Evolutionary conservation across 2,113 vertebrate genomes (phyloP).

Genomic region (Lagopus leucura): DNA sequence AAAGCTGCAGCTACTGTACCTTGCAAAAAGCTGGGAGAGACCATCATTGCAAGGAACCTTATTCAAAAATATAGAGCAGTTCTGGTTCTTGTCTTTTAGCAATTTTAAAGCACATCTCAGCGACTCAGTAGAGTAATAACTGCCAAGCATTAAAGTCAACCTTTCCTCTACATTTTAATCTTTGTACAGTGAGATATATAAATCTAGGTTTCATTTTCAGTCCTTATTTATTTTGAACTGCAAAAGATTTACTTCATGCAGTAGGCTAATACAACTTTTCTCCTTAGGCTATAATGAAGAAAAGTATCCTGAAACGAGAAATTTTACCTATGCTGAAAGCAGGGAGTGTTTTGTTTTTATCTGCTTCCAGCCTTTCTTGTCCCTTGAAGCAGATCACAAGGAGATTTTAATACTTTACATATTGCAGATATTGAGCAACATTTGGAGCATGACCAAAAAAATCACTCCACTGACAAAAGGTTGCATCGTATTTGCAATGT

Average conservation of each 20-base stretch:
- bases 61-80: constrained; percentile 7
- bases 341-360: constrained; percentile 39
- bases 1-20: constrained; percentile 73
- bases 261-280: not conserved
- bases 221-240: constrained; percentile 3
- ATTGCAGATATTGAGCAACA: constrained; percentile 11
- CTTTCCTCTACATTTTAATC: not conserved
- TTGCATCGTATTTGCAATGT: not conserved
- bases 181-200: not conserved
- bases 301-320: not conserved
- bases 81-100: not conserved
- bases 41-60: constrained; percentile 14
- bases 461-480: not conserved
- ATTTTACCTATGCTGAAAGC: constrained; percentile 28
- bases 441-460: constrained; percentile 45
- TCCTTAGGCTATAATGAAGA: not conserved
- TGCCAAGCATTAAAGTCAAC: not conserved
- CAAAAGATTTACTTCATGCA: not conserved
- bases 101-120: not conserved
- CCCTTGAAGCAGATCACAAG: constrained; percentile 29
- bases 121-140: not conserved
- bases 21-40: constrained; percentile 47
- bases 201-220: not conserved
- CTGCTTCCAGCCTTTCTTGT: constrained; percentile 29
- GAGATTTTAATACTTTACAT: constrained; percentile 32